These are phyloP conservation scores for Anas acuta DNA, from an alignment of 2,797 vertebrate species.

Conservation along the genomic window DNA sequence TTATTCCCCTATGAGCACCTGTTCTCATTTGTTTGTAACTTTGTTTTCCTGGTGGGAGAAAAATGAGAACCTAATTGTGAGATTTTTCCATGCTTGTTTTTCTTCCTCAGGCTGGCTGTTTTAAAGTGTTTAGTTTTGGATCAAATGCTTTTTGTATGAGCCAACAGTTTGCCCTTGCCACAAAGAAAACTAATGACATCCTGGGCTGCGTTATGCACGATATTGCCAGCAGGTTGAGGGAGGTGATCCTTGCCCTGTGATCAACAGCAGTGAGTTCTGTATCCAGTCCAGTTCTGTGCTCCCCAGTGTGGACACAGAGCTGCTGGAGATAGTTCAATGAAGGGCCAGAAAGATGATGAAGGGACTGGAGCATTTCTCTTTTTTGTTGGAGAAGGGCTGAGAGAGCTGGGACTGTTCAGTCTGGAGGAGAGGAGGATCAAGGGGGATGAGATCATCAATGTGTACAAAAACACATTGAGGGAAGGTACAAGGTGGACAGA, in stretches of 20 bases:
- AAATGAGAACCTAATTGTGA: neutral
- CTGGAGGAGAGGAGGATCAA: neutral
- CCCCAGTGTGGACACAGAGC: neutral
- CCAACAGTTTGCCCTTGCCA: neutral
- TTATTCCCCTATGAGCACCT: rapidly evolving
- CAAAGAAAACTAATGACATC: neutral
- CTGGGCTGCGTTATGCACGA: neutral
- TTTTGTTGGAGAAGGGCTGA: neutral
- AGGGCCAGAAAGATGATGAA: neutral
- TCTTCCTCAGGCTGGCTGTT: neutral
- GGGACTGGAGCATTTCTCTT: neutral
- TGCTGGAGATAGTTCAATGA: neutral
- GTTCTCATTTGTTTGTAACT: neutral
- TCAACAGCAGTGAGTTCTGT: neutral
- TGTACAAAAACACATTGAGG: neutral
- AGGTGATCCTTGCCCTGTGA: neutral
- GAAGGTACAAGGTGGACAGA: neutral
- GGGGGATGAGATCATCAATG: neutral
- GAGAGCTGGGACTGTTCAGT: neutral
- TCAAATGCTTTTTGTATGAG: neutral
- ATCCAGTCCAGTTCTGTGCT: neutral
- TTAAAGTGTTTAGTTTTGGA: neutral
- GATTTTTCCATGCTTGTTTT: neutral
- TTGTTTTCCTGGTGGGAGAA: neutral
- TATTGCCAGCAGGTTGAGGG: neutral